Base-by-base conservation (phyloP, 64 coral and sea anemone species). In the Actinia tenebrosa region DNA sequence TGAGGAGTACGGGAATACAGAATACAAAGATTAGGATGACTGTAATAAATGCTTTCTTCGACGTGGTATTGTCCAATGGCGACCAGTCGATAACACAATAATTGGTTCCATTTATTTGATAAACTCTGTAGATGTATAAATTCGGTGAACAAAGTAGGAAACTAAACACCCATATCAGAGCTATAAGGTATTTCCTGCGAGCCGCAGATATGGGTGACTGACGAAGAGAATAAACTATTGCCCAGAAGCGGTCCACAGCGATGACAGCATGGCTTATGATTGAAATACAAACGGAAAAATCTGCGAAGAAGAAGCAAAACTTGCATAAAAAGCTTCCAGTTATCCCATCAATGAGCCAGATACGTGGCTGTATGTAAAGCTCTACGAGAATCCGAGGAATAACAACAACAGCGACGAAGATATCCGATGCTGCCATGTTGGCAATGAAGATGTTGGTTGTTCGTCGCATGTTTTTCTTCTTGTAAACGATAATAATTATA, bases 341-440 rank as follows among this genome's bases (percentile, higher is more conserved):
- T 10, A 87, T 17, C 18, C 66, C 86, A 23, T 54, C 66, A 56
- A 87, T 26, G 15, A 87, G 45, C 86, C 86, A 87, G 6, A 62
- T 17, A 9, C 68, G 20, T 6, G 44, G 44, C 14, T 10, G 19
- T 0, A 87, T 11, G 23, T 54, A 16, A n/a, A 78, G 66, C 1
- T 87, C 64, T 6, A 66, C 53, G 16, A 87, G 66, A 15, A 53
- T 53, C 8, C 68, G 44, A 14, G 88, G 88, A 17, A 84, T 50
- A 9, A 78, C 59, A 44, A 84, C 53, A 16, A 71, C 16, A 47
- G 88, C 80, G 10, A 69, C 72, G 17, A 89, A 69, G 3, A 89
- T 82, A 15, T 89, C 88, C 9, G 88, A 71, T 19, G 79, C 80
- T 0, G 88, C 79, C 88, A 89, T 89, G 59, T 83, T 89, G 37